Conservation (phyloP, 2,113 vertebrate genomes). For the Paramormyrops kingsleyae region DNA sequence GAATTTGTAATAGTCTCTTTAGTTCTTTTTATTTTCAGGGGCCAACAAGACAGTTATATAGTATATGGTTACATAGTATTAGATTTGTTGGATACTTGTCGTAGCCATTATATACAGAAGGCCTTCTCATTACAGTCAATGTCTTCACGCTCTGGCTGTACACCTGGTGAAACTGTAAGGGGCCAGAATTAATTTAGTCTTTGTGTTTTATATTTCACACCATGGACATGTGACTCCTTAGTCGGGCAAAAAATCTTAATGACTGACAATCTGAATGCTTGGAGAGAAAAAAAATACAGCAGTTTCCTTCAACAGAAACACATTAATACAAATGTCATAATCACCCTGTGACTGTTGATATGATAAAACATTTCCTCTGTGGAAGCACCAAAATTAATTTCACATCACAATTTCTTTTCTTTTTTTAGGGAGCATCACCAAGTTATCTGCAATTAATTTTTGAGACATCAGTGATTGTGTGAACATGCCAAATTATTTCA, state of each 20-base stretch:
- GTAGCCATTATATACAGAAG: not conserved
- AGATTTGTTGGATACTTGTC: not conserved
- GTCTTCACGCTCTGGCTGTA: not conserved
- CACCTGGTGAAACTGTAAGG: not conserved
- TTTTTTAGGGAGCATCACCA: not conserved
- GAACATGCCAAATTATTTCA: not conserved
- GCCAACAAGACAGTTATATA: not conserved
- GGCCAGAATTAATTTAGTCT: not conserved
- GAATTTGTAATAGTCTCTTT: not conserved
- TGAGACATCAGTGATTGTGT: not conserved
- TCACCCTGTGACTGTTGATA: not conserved
- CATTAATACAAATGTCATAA: not conserved
- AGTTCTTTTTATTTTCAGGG: not conserved
- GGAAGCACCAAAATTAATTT: not conserved
- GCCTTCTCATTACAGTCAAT: not conserved
- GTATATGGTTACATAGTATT: not conserved
- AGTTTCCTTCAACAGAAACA: not conserved
- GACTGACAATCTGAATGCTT: not conserved
- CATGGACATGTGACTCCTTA: not conserved
- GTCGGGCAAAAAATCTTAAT: not conserved
- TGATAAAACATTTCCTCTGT: not conserved
- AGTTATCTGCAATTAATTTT: not conserved
- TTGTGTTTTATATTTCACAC: not conserved
- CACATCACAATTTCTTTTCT: not conserved
- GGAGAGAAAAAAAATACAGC: not conserved